Base-by-base conservation (phyloP, 2,888 invertebrate genomes). In the Clepsis dumicolana region DNA sequence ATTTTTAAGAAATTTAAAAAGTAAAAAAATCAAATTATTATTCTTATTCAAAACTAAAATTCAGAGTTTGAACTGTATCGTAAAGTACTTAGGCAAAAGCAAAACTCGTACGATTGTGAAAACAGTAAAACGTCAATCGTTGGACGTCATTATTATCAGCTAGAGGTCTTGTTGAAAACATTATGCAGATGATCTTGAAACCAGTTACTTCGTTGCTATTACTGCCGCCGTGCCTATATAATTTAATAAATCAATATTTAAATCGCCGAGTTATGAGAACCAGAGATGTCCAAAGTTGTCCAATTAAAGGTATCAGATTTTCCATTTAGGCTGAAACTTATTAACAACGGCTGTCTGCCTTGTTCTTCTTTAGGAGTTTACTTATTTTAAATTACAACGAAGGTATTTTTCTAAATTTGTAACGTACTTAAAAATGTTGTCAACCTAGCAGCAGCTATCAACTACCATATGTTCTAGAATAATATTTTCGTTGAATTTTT, bases 181-280 rank as follows among this genome's bases (percentile, higher is more conserved):
- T 52, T 27, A 52, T 52, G 52, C 52, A 52, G 52, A 52, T 52
- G 27, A 52, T 25, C 12, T 52, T 27, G 5, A 27, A 52, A 52
- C 52, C 52, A 4, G 52, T 52, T 52, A 8, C 48, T 21, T 21
- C 2, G 21, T 3, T 52, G 12, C 1, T 24, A 24, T 24, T 50
- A 24, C 50, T 52, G 21, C 27, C 5, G 14, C 24, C 12, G 35
- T 35, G 1, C 14, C 3, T 50, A 14, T 14, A 4, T 25, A 52
- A 25, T 25, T 52, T 25, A 25, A 18, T 25, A n/a, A 7, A 25
- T 4, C 12, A 12, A 12, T 16, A 52, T 25, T 52, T 12, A 48
- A 21, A 48, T 21, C 48, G 18, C 0, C 2, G 12, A 48, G 48
- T 21, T 48, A 48, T 21, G 18, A 21, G 48, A 21, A 48, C 12